Evolutionary conservation across 2,797 vertebrate species (phyloP), one percentile per base, ranked within the genome.

Genomic region (Chelon auratus): DNA sequence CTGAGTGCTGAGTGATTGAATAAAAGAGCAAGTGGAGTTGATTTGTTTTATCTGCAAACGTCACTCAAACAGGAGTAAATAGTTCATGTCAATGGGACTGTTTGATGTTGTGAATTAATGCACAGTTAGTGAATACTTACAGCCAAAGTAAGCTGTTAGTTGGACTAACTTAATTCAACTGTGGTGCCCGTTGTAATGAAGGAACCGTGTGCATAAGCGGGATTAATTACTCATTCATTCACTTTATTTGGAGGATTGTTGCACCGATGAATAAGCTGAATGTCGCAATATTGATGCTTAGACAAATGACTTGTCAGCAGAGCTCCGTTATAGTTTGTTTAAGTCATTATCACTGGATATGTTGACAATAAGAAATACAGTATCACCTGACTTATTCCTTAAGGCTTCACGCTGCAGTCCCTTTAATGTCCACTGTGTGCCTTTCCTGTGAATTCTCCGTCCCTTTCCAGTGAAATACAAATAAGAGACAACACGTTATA

Each of bases 91-190:
- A 15, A 43, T 13, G 4, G n/a, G 13, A 42, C 37, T 72, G 43
- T 58, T 72, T 64, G 17, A 15, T 22, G 24, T 50, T 13, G 36
- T 0, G 5, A 47, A 65, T 37, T 24, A 18, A 52, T 59, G 55
- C 24, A 9, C 14, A 13, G 26, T n/a, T 42, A 22, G n/a, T 26
- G 22, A 76, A 39, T 59, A 71, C 61, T 61, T 71, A 60, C 30
- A 54, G 39, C 56, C 47, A 17, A 7, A 20, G 9, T 17, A 18
- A 20, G 47, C 42, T 18, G 9, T 26, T 47, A 43, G 37, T 59
- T 30, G 42, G 33, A 56, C 42, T 50, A 18, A 18, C 39, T 63
- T 45, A n/a, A 63, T 58, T 68, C 62, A 58, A n/a, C 20, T 60
- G 24, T 14, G 42, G 36, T 42, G 12, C 22, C 33, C 43, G 0